Percentiles rank a stretch among this genome's conserved stretches.
These are phyloP conservation scores for Macroramphosus scolopax DNA, from an alignment of 2,797 vertebrate species.

Conservation along the genomic window DNA sequence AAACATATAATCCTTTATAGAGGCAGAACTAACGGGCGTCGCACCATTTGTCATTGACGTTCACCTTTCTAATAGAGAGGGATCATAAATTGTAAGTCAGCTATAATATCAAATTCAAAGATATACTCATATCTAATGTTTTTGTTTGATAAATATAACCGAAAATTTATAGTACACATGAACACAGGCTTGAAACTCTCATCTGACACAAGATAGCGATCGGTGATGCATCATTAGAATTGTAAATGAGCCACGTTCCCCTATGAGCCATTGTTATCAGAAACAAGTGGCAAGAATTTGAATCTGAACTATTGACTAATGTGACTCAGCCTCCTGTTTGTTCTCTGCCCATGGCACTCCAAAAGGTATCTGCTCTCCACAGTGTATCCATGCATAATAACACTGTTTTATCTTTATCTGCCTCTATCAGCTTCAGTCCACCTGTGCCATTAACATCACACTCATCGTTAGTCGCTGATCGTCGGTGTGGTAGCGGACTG, in stretches of 20 bases:
- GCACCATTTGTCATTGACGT: slow-evolving; percentile 44
- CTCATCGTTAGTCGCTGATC: no score
- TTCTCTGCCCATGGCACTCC: slow-evolving; percentile 44
- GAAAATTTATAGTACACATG: no score
- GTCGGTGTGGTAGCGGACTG: no score
- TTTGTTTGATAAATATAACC: no score
- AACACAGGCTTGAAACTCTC: no score
- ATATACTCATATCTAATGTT: no score
- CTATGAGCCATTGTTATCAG: slow-evolving; percentile 52
- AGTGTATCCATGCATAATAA: slow-evolving; percentile 44
- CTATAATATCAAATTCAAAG: no score
- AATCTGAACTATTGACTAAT: slow-evolving; percentile 60
- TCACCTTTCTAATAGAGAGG: no score
- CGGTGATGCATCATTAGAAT: slow-evolving; percentile 47
- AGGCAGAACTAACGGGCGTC: slow-evolving; percentile 37
- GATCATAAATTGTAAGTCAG: no score
- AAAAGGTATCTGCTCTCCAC: slow-evolving; percentile 49
- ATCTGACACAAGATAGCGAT: slow-evolving; percentile 53
- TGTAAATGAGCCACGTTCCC: slow-evolving; percentile 51
- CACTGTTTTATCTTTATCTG: slow-evolving; percentile 1
- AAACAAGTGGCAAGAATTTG: slow-evolving; percentile 61
- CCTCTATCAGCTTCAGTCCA: slow-evolving; percentile 34
- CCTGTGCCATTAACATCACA: slow-evolving; percentile 45
- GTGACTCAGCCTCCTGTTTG: slow-evolving; percentile 41
- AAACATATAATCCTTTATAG: slow-evolving; percentile 44